Evolutionary conservation across 2,888 invertebrate genomes (phyloP), one percentile per base, ranked within the genome.

Genomic region (Drosophila longiperda): DNA sequence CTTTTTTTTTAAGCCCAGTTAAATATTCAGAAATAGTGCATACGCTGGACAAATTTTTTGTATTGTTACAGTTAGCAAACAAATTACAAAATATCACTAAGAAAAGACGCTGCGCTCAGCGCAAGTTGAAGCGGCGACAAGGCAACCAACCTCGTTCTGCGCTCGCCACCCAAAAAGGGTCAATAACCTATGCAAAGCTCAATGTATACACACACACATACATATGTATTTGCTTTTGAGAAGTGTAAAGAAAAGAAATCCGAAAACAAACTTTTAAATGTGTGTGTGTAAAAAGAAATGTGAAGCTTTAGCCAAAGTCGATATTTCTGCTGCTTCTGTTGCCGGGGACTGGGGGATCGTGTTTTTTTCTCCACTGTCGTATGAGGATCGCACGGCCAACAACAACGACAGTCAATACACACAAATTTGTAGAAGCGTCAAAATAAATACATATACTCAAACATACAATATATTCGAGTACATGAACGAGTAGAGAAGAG

Each of bases 171-270:
- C 80, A 69, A 59, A 59, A 82, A 80, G 84, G 84, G 81, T 85
- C 90, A 85, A 89, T 70, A 90, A 85, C 90, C 84, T 80, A 66
- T 73, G 36, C 74, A 84, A 89, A 89, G 89, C 84, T 72, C 82
- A 80, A 75, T 53, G 71, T 32, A 80, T 57, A 55, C 23, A 45
- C 45, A 12, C 15, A 15, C 61, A 63, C 50, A 61, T 40, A 62
- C 36, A 49, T 49, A 55, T 55, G 26, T 69, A 29, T 52, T 15
- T 68, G 32, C 52, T 89, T 82, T 87, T 65, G 65, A 82, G 83
- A 72, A 80, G 68, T 71, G 77, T 83, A 61, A 87, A 83, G 83
- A 80, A 83, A 90, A 83, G 83, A 90, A 88, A 82, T 69, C 88
- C 75, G 65, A 82, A 84, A 86, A 82, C 87, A 77, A 77, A 72